Evolutionary conservation across 2,888 invertebrate genomes (phyloP), one percentile per base, ranked within the genome.

Genomic region (Sepiola atlantica): DNA sequence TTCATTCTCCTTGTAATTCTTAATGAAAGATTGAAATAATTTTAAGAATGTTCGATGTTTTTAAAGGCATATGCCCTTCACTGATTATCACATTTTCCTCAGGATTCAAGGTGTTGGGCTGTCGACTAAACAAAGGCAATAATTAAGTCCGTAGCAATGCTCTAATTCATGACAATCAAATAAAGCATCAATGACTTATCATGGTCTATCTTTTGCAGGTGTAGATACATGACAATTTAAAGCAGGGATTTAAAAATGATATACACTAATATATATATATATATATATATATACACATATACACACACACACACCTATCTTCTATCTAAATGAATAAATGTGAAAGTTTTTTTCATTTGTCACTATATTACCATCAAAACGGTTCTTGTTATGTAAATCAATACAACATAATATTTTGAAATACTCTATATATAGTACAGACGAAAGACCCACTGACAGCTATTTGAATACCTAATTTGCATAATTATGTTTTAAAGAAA

Each of bases 101-200:
- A 77, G n/a, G 77, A 77, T 77, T 77, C n/a, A 77, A 77, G 32
- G 77, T 32, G 77, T 16, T 77, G 16, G n/a, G n/a, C n/a, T 77
- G 16, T 77, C n/a, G n/a, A 77, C 77, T 77, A 77, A 77, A 77
- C 77, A 77, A 32, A 77, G 77, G n/a, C n/a, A 77, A 77, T 32
- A 77, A 32, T 77, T n/a, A 77, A 77, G 77, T 77, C 77, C n/a
- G 77, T 77, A 77, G 77, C 77, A 77, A 16, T 28, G 77, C 77
- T 77, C 77, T 77, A 77, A 77, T 77, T 77, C 77, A 77, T 77
- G 77, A 77, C 77, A n/a, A n/a, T 14, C 77, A 77, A 77, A 77
- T 18, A 77, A 77, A 77, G 16, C 77, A 77, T n/a, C n/a, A n/a
- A 77, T 77, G 77, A 77, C n/a, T 77, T 77, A 77, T n/a, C n/a